Evolutionary conservation across 2,888 invertebrate species (phyloP).

Genomic region (Agrotis exclamationis): DNA sequence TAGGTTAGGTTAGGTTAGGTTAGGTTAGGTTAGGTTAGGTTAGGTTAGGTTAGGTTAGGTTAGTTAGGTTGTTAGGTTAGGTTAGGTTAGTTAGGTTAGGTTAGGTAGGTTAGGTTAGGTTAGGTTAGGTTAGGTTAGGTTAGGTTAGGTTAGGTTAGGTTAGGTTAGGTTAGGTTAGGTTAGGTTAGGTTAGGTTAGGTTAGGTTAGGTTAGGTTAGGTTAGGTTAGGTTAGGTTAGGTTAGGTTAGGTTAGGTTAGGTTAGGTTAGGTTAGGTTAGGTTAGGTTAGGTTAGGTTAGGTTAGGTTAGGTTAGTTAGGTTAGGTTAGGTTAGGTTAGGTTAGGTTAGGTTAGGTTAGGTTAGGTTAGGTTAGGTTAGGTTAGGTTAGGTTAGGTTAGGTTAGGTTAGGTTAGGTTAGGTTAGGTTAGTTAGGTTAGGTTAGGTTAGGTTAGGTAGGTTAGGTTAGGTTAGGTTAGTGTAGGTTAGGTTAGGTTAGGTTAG

Average conservation of each 20-base stretch:
- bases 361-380: constrained; percentile 42
- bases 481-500: constrained; percentile 43
- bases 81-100: constrained; percentile 45
- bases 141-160: constrained; percentile 12
- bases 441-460: constrained; percentile 44
- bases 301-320: constrained; percentile 27
- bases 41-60: constrained; percentile 53
- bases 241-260: constrained; percentile 42
- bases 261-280: constrained; percentile 28
- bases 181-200: constrained; percentile 43
- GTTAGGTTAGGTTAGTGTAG: constrained; percentile 37
- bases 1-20: constrained; percentile 45
- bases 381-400: constrained; percentile 38
- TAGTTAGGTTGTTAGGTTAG: constrained; percentile 51
- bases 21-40: constrained; percentile 48
- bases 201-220: constrained; percentile 38
- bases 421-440: constrained; percentile 49
- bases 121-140: constrained; percentile 12
- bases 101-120: constrained; percentile 6
- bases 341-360: constrained; percentile 43
- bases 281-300: constrained; percentile 30
- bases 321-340: constrained; percentile 43
- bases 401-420: constrained; percentile 11
- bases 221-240: constrained; percentile 46
- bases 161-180: constrained; percentile 26